Evolutionary conservation across 2,113 vertebrate genomes (phyloP).

Genomic region (Pelodiscus sinensis): DNA sequence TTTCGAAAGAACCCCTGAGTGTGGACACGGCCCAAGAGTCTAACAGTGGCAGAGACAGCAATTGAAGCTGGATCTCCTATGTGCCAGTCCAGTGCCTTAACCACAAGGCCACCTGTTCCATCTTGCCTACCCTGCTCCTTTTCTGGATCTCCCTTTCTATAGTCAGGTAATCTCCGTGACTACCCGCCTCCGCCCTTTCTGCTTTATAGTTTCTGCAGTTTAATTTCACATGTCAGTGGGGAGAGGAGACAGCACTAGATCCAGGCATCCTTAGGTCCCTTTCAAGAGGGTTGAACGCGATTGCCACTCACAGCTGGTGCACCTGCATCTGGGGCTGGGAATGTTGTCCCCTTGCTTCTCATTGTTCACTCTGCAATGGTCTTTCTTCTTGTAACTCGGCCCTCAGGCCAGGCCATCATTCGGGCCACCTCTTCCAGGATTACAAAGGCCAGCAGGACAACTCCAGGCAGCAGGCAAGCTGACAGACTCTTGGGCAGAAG

Average conservation of each 20-base stretch:
- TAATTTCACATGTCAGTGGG: neutral
- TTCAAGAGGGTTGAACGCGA: neutral
- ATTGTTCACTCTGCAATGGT: neutral
- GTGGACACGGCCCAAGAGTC: too few relatives aligned
- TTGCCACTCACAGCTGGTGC: neutral
- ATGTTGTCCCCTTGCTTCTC: neutral
- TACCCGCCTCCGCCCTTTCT: neutral
- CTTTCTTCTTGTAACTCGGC: neutral
- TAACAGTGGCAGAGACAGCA: neutral
- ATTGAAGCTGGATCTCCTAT: neutral
- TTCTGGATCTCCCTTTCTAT: neutral
- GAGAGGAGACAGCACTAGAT: neutral
- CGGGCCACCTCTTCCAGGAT: too few relatives aligned
- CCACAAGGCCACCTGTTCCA: neutral
- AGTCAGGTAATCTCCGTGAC: neutral
- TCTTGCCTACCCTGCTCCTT: neutral
- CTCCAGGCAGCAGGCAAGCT: too few relatives aligned
- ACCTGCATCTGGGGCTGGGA: neutral
- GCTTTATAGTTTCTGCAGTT: neutral
- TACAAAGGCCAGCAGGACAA: too few relatives aligned
- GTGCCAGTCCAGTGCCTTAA: rapidly evolving
- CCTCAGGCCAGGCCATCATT: too few relatives aligned
- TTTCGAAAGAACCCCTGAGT: too few relatives aligned
- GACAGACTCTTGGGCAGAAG: too few relatives aligned
- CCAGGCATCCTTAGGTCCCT: rapidly evolving